These are phyloP conservation scores for Isaurus tuberculatus DNA, from an alignment of 92 coral and sea anemone species.

Conservation along the genomic window DNA sequence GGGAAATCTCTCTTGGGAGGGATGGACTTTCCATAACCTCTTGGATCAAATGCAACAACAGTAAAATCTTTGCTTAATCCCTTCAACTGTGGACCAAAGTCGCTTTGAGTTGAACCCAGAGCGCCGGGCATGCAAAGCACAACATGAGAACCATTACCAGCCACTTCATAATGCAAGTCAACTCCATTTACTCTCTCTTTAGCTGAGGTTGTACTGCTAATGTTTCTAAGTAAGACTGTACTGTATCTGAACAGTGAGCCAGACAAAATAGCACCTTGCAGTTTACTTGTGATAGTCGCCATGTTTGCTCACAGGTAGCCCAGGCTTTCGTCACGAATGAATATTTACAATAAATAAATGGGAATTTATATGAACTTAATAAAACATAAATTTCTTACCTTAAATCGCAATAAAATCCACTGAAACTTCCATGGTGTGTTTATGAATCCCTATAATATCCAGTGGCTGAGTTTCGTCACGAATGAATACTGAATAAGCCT, in stretches of 20 bases:
- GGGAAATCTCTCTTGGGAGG: constrained; percentile 98
- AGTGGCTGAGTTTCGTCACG: no score
- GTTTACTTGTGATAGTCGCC: constrained; percentile 4
- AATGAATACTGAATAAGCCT: no score
- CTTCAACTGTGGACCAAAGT: constrained; percentile 93
- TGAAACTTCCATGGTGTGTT: no score
- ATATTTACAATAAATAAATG: no score
- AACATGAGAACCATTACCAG: constrained; percentile 71
- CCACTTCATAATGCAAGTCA: constrained; percentile 83
- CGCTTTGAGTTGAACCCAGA: constrained; percentile 90
- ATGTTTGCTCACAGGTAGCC: no score
- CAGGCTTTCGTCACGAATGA: no score
- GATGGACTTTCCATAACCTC: constrained; percentile 96
- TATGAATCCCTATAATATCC: no score
- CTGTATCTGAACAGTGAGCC: not conserved
- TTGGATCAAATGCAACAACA: constrained; percentile 91
- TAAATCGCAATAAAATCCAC: no score
- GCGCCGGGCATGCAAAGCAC: constrained; percentile 95
- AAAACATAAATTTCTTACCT: no score
- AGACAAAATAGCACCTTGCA: not conserved
- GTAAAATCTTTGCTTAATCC: constrained; percentile 80
- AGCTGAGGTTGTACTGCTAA: constrained; percentile 62
- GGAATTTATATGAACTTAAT: no score
- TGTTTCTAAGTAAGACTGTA: not conserved
- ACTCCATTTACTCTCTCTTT: constrained; percentile 85